Base-by-base conservation (phyloP, 1,140 invertebrate genomes). In the Globodera ellingtonae region DNA sequence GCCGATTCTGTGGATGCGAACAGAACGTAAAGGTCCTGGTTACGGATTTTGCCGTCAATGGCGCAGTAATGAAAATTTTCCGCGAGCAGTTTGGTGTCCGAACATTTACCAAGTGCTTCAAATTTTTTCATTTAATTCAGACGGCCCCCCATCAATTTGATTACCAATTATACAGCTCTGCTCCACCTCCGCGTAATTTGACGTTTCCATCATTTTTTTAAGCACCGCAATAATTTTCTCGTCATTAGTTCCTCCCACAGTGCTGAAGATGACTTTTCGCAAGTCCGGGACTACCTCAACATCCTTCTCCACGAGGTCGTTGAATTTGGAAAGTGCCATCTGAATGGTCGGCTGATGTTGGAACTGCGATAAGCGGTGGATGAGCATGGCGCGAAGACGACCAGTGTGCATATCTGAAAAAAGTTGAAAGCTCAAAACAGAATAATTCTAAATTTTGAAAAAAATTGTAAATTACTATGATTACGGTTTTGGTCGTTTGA, bases 111-210 rank as follows among this genome's bases (percentile, higher is more conserved):
- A 13, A 79, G 78, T 7, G 71, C 75, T 67, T n/a, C 6, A 67
- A 72, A 62, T 18, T 52, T 52, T 52, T 52, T 52, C 10, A 52
- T 6, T 52, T 52, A 52, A 52, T 52, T 52, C 10, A 52, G 50
- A 9, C 50, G 7, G 4, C 50, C 7, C 10, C 10, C 7, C 7
- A 3, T 52, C 50, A 9, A 4, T 52, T 4, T 95, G 95, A 24
- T 98, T 91, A 0, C 94, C 92, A 67, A 94, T 90, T 44, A 94
- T 92, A 83, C 97, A 94, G 85, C 95, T 92, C 86, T 95, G 93
- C 89, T 96, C 96, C 88, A 98, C 95, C 90, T 98, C 96, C 81
- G 95, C 94, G 73, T 97, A 91, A 90, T 96, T 95, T 9, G 93
- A 92, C 62, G 93, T 92, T 81, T 93, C 92, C 90, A 96, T 96